Evolutionary conservation across 2,113 vertebrate species (phyloP), one percentile per base, ranked within the genome.

Genomic region (Felis chaus): DNA sequence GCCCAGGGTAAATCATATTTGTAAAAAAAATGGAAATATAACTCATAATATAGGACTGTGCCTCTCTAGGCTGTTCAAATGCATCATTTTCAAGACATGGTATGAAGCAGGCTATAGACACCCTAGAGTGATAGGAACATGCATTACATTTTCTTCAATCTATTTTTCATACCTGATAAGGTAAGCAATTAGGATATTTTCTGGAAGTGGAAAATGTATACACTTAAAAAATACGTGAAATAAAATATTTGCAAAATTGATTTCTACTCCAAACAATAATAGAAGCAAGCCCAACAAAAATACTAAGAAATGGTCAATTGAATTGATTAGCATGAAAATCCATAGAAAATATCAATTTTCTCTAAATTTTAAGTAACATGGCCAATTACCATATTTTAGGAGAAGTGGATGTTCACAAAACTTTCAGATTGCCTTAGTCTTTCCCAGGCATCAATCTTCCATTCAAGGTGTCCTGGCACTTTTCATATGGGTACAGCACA

Each of bases 1-100:
- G 80, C 92, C 94, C 94, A 95, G 39, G 92, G 80, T 50, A 98
- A 97, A 97, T 98, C 92, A 97, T 94, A 94, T 97, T 96, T 98
- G 95, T 96, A 96, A 97, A 94, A 76, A 98, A 97, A 97, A 96
- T 92, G 65, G 69, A 97, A 97, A 97, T 95, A 95, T 84, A 78
- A 92, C 84, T 76, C 76, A 92, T 71, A 95, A 89, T 96, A 92
- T 94, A 94, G 94, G 91, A 96, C 87, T 63, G 5, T 90, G 41
- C 25, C 88, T 98, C 94, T 97, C 81, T 23, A 92, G 84, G 48
- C 29, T 96, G 71, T 85, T 96, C 39, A n/a, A 95, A 97, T 87
- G 88, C 48, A 92, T 95, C 80, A 91, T 97, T 97, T 97, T 92
- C 94, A 96, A 97, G 71, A 36, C 36, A 76, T 84, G 27, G 33